Base-by-base conservation (phyloP, 2,797 vertebrate species). In the Rhyacichthys aspro region DNA sequence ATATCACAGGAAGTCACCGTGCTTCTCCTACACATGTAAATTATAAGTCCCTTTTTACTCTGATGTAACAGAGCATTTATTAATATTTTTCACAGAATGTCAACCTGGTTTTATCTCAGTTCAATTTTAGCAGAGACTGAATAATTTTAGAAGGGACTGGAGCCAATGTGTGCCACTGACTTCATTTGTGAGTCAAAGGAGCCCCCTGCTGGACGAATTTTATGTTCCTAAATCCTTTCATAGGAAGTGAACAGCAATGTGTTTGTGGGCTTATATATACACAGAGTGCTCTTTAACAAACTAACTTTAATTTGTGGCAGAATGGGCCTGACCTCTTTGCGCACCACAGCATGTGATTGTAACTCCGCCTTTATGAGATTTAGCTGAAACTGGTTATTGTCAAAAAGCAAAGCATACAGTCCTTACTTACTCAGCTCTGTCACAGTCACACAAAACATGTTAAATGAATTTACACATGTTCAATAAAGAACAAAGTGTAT, bases 111-210 rank as follows among this genome's bases (percentile, higher is more conserved):
- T 70, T 65, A 71, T 67, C 43, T 74, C 52, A 67, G 33, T 19
- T 63, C 33, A 62, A 59, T 65, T 62, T 50, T 72, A 55, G 73
- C 63, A 47, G 48, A 60, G 41, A 67, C 55, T 46, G 52, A 54
- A 32, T 64, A 62, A 72, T 73, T 74, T 79, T 61, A 64, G 65
- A 76, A 34, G 62, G 42, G 58, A 18, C 32, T 65, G 49, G 70
- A 43, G 69, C 57, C 43, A 63, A 69, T 15, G 52, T 61, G 36
- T 74, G 46, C 53, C 32, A 10, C 54, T 47, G n/a, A 15, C 37
- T 86, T 81, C 69, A 89, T 90, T 83, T 81, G 84, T 90, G 86
- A 79, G 85, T 72, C 70, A 42, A 87, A 86, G 86, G 85, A 79
- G 87, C 86, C 89, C 87, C 86, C 89, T 90, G 80, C 82, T 90